Evolutionary conservation across 2,888 invertebrate genomes (phyloP).

Genomic region (Aethes cnicana): DNA sequence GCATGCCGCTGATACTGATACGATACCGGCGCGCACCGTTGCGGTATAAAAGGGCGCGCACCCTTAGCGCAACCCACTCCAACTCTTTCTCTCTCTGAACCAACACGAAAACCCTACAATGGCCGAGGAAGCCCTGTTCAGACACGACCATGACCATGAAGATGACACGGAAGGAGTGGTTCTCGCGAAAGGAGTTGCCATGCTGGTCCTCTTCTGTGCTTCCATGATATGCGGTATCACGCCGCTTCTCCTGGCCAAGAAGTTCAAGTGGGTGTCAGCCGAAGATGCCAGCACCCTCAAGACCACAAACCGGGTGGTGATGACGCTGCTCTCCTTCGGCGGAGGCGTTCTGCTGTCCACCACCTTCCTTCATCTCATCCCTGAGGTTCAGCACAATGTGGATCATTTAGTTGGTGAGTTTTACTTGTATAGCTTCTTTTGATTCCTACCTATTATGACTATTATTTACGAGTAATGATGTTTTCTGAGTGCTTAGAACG

Average conservation of each 20-base stretch:
- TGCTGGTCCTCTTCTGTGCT: constrained; percentile 88
- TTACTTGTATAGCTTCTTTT: constrained; percentile 4
- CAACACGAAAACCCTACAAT: constrained; percentile 37
- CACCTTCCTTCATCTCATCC: constrained; percentile 90
- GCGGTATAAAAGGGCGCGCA: constrained; percentile 65
- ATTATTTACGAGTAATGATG: too few relatives aligned
- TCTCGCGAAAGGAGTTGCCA: constrained; percentile 89
- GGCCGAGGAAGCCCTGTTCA: constrained; percentile 39
- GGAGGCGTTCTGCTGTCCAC: constrained; percentile 93
- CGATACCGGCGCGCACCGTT: constrained; percentile 27
- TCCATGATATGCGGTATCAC: constrained; percentile 89
- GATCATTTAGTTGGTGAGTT: constrained; percentile 81
- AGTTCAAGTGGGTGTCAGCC: constrained; percentile 83
- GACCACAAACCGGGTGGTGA: constrained; percentile 77
- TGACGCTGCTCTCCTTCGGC: constrained; percentile 88
- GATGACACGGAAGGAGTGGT: constrained; percentile 75
- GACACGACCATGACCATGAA: constrained; percentile 41
- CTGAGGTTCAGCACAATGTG: constrained; percentile 88
- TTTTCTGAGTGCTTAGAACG: too few relatives aligned
- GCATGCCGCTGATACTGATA: constrained; percentile 56
- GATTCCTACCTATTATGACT: neutral
- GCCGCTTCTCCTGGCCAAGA: constrained; percentile 87
- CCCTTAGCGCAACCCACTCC: constrained; percentile 47
- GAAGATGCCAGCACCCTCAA: constrained; percentile 73
- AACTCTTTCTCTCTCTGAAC: constrained; percentile 33